A percentile compares a stretch with the other conserved stretches of the same genome.
phyloP scores from a whole-genome alignment of 2,888 invertebrate genomes.

The Eilema sororculum region DNA sequence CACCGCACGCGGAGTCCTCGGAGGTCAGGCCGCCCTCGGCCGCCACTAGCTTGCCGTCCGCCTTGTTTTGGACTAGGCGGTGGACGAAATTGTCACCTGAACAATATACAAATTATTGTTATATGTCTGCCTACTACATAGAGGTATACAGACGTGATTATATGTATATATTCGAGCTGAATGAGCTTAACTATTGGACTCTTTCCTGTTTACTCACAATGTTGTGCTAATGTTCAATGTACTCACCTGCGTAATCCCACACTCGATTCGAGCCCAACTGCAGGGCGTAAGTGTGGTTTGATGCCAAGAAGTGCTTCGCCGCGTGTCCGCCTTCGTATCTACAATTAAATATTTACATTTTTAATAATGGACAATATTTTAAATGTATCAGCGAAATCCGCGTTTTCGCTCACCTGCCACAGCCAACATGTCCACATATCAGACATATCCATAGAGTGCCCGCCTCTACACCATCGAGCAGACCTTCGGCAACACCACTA shows the following conservation, averaged over 20 bases:
- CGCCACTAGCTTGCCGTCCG: slow-evolving; percentile 97
- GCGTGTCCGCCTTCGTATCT: slow-evolving; percentile 94
- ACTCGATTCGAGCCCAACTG: slow-evolving; percentile 98
- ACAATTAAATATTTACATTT: slow-evolving; percentile 19
- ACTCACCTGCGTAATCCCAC: slow-evolving; percentile 99
- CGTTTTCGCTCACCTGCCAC: slow-evolving; percentile 92
- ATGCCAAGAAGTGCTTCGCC: slow-evolving; percentile 97
- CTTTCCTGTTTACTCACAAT: too few species aligned
- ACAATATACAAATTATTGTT: background rate
- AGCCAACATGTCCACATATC: slow-evolving; percentile 99
- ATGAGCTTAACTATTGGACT: too few species aligned
- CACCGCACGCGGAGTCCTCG: slow-evolving; percentile 77
- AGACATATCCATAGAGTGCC: slow-evolving; percentile 99
- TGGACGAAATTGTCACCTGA: slow-evolving; percentile 97
- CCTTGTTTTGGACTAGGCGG: slow-evolving; percentile 97
- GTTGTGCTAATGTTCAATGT: too few species aligned
- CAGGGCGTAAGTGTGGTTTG: slow-evolving; percentile 98
- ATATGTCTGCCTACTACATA: background rate
- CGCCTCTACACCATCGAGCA: slow-evolving; percentile 83
- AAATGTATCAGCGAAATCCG: background rate
- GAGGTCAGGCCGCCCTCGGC: slow-evolving; percentile 89
- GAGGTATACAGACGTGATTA: background rate
- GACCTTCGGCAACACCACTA: slow-evolving; percentile 86
- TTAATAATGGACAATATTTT: background rate
- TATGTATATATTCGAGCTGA: too few species aligned